Evolutionary conservation across 2,888 invertebrate genomes (phyloP).

Genomic region (Calephelis perditalis): DNA sequence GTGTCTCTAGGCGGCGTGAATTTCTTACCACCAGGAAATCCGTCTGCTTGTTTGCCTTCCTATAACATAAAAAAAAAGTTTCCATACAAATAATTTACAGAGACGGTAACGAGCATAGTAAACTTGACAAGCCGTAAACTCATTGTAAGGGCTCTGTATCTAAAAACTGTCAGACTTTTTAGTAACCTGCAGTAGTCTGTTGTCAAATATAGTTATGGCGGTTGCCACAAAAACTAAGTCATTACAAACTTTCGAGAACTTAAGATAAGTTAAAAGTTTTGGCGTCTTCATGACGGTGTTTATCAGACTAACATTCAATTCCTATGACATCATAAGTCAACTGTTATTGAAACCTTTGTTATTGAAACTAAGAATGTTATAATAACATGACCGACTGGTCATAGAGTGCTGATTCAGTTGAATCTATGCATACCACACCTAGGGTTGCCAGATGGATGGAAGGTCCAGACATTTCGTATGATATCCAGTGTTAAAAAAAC

Average conservation of each 20-base stretch:
- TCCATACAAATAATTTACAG: too few species aligned
- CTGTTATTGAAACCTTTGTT: constrained; percentile 50
- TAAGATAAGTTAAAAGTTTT: constrained; percentile 6
- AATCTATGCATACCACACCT: background rate
- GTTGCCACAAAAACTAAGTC: background rate
- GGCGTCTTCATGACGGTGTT: constrained; percentile 3
- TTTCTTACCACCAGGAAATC: too few species aligned
- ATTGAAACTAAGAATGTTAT: background rate
- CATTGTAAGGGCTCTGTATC: too few species aligned
- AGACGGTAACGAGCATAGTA: too few species aligned
- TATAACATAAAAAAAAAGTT: too few species aligned
- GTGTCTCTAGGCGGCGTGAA: too few species aligned
- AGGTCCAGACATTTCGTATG: too few species aligned
- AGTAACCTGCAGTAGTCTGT: too few species aligned
- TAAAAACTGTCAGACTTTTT: too few species aligned
- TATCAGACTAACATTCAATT: constrained; percentile 36
- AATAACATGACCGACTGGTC: background rate
- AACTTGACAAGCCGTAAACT: too few species aligned
- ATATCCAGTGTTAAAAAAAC: too few species aligned
- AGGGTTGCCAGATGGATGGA: background rate
- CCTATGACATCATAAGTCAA: constrained; percentile 44
- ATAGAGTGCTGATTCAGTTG: background rate
- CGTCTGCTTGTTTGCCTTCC: too few species aligned
- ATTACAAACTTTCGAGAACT: background rate
- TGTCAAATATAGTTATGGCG: background rate